Percentiles rank a stretch among this genome's conserved stretches.
Conservation (phyloP, 2,113 vertebrate species). For the Heteronetta atricapilla region DNA sequence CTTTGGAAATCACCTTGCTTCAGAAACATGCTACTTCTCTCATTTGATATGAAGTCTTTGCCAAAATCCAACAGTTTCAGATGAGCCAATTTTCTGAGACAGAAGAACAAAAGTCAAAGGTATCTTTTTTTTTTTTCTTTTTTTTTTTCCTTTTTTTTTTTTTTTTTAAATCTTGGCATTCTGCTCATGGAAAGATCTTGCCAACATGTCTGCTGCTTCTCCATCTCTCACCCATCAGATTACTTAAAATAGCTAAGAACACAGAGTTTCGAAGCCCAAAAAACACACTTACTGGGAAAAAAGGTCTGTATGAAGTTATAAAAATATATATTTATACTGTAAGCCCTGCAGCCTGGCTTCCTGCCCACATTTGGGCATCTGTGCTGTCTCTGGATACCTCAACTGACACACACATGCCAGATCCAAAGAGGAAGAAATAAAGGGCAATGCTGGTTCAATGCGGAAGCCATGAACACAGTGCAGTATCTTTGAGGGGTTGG, state of each 20-base stretch:
- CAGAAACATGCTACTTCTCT: conserved; percentile 54
- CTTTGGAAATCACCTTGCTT: conserved; percentile 60
- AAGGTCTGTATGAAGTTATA: conserved; percentile 49
- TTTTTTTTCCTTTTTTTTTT: background rate
- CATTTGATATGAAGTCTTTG: conserved; percentile 54
- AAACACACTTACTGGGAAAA: conserved; percentile 54
- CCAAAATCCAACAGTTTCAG: conserved; percentile 57
- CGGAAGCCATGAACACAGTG: background rate
- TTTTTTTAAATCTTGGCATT: conserved; percentile 57
- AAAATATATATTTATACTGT: conserved; percentile 67
- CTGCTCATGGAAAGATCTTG: conserved; percentile 47
- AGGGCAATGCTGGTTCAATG: conserved; percentile 49
- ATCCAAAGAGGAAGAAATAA: conserved; percentile 51
- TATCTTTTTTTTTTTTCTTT: background rate
- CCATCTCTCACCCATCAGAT: conserved; percentile 54
- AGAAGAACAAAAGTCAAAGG: conserved; percentile 56
- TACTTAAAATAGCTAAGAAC: conserved; percentile 73
- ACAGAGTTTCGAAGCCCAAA: conserved; percentile 57
- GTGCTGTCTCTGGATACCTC: conserved; percentile 69
- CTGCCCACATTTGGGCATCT: conserved; percentile 66
- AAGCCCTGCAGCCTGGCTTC: conserved; percentile 58
- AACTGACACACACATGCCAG: conserved; percentile 39
- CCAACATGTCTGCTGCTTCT: conserved; percentile 65
- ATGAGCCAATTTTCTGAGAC: conserved; percentile 58
- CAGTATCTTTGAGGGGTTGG: background rate